Conservation (phyloP, 2,113 vertebrate genomes). For the Uropsilus gracilis region DNA sequence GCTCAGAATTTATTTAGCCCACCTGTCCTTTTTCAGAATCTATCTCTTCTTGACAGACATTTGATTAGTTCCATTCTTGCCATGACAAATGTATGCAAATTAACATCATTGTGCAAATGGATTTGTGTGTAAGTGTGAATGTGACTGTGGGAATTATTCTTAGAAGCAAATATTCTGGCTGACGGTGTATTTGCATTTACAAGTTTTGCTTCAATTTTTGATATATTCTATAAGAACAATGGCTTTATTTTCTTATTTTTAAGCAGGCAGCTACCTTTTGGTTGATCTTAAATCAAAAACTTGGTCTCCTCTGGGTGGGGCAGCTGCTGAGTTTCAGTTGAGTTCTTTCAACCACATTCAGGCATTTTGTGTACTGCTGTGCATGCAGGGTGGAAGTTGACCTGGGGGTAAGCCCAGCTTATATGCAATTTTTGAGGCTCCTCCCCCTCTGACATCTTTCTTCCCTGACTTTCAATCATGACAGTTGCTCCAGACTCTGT, state of each 20-base stretch:
- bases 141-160: background rate
- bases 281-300: background rate
- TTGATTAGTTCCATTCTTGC: background rate
- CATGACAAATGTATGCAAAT: background rate
- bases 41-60: background rate
- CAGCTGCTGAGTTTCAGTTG: background rate
- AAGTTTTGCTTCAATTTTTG: background rate
- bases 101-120: background rate
- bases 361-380: background rate
- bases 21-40: background rate
- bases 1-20: background rate
- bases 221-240: background rate
- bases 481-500: no score
- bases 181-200: background rate
- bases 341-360: background rate
- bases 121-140: background rate
- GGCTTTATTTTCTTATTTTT: background rate
- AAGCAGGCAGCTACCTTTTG: background rate
- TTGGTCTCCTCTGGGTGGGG: background rate
- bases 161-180: background rate
- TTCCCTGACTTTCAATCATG: no score
- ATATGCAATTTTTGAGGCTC: background rate
- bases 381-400: background rate
- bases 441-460: no score
- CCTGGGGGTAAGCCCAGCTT: background rate